phyloP scores from a whole-genome alignment of 2,113 vertebrate genomes.

The Heloderma charlesbogerti region DNA sequence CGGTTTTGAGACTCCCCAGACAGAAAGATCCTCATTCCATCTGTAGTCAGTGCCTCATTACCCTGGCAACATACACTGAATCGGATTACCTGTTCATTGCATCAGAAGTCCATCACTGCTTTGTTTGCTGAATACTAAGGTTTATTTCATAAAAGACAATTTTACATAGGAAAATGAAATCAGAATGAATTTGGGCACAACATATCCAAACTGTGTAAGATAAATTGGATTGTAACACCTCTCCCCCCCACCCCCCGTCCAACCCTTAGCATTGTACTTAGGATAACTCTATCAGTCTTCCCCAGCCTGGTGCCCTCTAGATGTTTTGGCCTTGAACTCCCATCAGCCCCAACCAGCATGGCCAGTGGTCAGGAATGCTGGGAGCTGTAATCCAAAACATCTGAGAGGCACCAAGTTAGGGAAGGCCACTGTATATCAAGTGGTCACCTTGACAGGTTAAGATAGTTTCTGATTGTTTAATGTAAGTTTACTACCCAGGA shows the following conservation, averaged over 20 bases:
- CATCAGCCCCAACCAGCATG: no score
- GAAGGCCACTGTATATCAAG: no score
- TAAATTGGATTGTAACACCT: neutral
- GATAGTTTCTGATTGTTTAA: neutral
- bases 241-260: no score
- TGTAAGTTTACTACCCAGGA: no score
- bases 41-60: no score
- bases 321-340: no score
- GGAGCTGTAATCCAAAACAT: no score
- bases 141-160: neutral
- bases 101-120: neutral
- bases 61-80: neutral
- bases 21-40: neutral
- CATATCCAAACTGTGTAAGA: neutral
- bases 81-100: no score
- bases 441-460: no score
- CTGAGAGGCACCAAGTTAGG: no score
- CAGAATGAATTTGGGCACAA: neutral
- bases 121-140: neutral
- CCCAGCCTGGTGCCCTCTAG: no score
- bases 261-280: neutral
- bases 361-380: no score
- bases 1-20: neutral
- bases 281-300: neutral
- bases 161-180: neutral